These are phyloP conservation scores for Microplitis deprimator DNA, from an alignment of 2,888 invertebrate genomes.

Conservation along the genomic window DNA sequence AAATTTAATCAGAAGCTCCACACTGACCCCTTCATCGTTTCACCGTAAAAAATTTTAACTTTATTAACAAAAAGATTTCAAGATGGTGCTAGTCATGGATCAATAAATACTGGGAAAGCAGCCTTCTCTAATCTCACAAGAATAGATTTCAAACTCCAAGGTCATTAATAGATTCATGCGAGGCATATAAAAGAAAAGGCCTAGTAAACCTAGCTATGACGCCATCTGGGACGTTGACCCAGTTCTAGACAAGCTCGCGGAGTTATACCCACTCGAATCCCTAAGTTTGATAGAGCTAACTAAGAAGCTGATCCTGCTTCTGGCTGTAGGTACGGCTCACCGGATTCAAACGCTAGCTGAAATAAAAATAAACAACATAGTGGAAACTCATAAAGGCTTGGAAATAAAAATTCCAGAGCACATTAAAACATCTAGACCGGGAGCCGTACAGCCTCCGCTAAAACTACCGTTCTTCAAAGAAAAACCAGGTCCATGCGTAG, in stretches of 20 bases:
- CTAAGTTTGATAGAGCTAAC: conserved; percentile 40
- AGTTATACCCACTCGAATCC: conserved; percentile 37
- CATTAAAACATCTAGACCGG: conserved; percentile 42
- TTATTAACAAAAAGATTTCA: conserved; percentile 34
- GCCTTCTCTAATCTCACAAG: conserved; percentile 54
- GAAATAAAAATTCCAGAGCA: conserved; percentile 42
- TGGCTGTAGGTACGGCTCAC: conserved; percentile 45
- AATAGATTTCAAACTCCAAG: conserved; percentile 44
- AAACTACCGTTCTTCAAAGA: conserved; percentile 39
- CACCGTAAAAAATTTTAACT: conserved; percentile 14
- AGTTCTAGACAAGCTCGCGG: conserved; percentile 34
- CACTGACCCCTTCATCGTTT: not conserved
- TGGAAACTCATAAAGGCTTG: conserved; percentile 40
- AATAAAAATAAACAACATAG: conserved; percentile 45
- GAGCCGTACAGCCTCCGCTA: conserved; percentile 32
- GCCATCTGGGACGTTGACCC: conserved; percentile 42
- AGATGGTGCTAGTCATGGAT: conserved; percentile 46
- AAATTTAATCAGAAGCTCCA: conserved; percentile 9
- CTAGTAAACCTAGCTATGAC: conserved; percentile 44
- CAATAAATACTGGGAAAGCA: conserved; percentile 53
- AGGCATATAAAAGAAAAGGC: conserved; percentile 50
- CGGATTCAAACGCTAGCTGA: conserved; percentile 45
- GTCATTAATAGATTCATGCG: conserved; percentile 53
- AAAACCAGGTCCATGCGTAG: conserved; percentile 39
- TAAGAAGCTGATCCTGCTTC: conserved; percentile 36